These are phyloP conservation scores for Ciona savignyi DNA, from an alignment of 23 tunicate genomes.

Conservation along the genomic window DNA sequence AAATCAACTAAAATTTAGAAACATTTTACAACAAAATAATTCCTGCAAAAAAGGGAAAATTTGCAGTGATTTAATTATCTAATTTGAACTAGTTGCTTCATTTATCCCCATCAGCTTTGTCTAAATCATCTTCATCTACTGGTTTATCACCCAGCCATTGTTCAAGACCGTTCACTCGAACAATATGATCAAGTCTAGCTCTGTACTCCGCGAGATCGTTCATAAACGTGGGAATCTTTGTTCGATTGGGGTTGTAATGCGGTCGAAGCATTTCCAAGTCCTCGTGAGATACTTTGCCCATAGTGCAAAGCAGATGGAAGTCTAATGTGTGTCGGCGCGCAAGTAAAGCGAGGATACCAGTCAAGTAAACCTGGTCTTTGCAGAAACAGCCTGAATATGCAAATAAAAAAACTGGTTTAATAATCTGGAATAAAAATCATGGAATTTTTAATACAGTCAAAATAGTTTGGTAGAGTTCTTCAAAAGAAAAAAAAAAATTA, in stretches of 20 bases:
- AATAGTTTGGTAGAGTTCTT: neutral
- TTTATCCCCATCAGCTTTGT: slow-evolving; percentile 14
- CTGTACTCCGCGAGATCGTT: slow-evolving; percentile 54
- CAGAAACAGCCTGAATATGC: slow-evolving; percentile 93
- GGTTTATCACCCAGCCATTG: slow-evolving; percentile 38
- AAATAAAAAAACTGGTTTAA: neutral
- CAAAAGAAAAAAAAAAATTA: neutral
- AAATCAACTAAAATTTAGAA: too few relatives aligned
- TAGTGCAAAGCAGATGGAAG: slow-evolving; percentile 65
- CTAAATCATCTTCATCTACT: slow-evolving; percentile 54
- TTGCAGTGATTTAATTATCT: too few relatives aligned
- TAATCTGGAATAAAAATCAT: neutral
- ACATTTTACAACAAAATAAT: too few relatives aligned
- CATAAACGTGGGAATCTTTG: slow-evolving; percentile 86
- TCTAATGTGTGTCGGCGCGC: slow-evolving; percentile 72
- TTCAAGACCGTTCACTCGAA: slow-evolving; percentile 66
- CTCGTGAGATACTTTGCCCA: slow-evolving; percentile 84
- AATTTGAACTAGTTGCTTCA: neutral
- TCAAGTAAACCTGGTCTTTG: slow-evolving; percentile 92
- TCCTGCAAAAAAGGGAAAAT: too few relatives aligned
- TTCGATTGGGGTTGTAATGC: slow-evolving; percentile 41
- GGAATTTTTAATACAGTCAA: too few relatives aligned
- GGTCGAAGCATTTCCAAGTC: slow-evolving; percentile 63
- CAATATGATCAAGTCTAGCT: slow-evolving; percentile 49
- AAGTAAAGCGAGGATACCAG: slow-evolving; percentile 63